Evolutionary conservation across 1,140 invertebrate species (phyloP).

Genomic region (Sminthurides bifidus): DNA sequence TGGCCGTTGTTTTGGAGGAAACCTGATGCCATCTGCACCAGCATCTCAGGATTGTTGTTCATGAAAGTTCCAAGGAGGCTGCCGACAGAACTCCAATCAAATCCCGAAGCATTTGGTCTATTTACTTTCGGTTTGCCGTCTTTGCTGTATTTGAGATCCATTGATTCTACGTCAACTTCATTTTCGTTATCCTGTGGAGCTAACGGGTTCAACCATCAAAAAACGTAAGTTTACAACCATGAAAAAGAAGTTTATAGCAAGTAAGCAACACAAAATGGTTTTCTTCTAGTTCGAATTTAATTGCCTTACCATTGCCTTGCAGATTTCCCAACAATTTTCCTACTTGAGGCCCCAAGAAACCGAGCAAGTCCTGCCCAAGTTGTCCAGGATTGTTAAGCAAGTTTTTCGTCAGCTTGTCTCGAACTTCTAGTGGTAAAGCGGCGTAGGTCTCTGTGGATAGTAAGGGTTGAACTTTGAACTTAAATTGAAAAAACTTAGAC

Average conservation of each 20-base stretch:
- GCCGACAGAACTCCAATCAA: conserved; percentile 24
- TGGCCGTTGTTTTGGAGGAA: conserved; percentile 18
- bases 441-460: conserved; percentile 26
- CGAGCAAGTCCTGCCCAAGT: conserved; percentile 24
- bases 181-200: conserved; percentile 6
- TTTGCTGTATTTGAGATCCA: conserved; percentile 21
- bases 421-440: conserved; percentile 24
- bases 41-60: conserved; percentile 27
- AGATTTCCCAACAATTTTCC: conserved; percentile 21
- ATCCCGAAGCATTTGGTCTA: background rate
- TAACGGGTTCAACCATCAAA: background rate
- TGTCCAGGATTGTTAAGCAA: conserved; percentile 28
- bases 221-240: too few relatives aligned
- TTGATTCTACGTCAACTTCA: conserved; percentile 19
- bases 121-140: conserved; percentile 11
- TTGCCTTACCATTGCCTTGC: too few relatives aligned
- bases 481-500: too few relatives aligned
- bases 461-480: too few relatives aligned
- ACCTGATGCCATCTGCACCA: conserved; percentile 21
- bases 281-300: too few relatives aligned
- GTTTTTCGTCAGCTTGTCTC: conserved; percentile 29
- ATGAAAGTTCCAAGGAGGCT: conserved; percentile 22
- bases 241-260: too few relatives aligned
- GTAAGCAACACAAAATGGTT: too few relatives aligned
- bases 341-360: conserved; percentile 25